These are phyloP conservation scores for Rallus limicola DNA, from an alignment of 2,113 vertebrate genomes.

Conservation along the genomic window DNA sequence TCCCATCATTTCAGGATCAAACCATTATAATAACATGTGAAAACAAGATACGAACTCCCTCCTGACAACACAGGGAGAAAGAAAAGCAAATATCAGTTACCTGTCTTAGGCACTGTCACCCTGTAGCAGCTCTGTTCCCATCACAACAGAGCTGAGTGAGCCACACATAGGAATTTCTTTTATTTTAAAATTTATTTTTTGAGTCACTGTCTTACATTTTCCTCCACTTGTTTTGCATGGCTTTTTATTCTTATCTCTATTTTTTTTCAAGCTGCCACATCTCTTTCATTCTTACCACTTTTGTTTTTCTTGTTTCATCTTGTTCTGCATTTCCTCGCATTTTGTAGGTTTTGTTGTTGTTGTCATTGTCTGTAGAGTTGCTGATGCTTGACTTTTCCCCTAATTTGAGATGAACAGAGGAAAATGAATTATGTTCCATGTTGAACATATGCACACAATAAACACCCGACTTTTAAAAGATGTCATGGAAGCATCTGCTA, in stretches of 20 bases:
- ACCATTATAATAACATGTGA: not conserved
- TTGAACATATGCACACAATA: constrained; percentile 61
- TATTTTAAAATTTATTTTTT: not conserved
- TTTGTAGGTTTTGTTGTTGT: not conserved
- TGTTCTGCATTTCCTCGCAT: not conserved
- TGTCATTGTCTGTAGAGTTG: constrained; percentile 12
- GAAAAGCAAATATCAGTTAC: not conserved
- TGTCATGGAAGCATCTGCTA: constrained; percentile 34
- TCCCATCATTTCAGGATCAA: not conserved
- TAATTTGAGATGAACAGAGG: constrained; percentile 55
- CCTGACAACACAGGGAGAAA: not conserved
- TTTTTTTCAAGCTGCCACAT: not conserved
- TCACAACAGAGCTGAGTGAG: not conserved
- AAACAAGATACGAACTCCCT: not conserved
- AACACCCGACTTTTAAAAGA: constrained; percentile 55
- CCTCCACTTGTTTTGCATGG: not conserved
- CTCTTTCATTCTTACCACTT: not conserved
- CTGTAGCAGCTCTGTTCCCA: not conserved
- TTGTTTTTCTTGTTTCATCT: not conserved
- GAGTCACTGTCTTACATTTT: not conserved
- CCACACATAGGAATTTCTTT: not conserved
- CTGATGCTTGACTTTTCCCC: constrained; percentile 11
- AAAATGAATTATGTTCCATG: constrained; percentile 59
- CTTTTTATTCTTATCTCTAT: not conserved
- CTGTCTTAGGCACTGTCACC: not conserved